These are phyloP conservation scores for Trichechus manatus DNA, from an alignment of 2,113 vertebrate species.

Conservation along the genomic window DNA sequence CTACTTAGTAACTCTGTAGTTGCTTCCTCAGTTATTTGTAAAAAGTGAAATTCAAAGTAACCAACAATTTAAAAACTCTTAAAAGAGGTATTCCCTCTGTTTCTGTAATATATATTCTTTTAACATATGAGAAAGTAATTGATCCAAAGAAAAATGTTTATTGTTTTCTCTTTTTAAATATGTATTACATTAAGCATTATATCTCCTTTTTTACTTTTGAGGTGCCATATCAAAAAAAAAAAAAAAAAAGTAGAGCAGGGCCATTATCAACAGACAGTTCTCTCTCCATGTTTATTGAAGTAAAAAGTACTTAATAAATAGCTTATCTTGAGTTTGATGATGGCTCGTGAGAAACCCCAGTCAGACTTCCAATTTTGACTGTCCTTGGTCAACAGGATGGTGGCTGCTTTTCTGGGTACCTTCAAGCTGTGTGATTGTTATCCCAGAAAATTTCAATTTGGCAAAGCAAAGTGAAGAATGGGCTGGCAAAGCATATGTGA, in stretches of 20 bases:
- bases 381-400: not conserved
- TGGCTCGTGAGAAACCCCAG: not conserved
- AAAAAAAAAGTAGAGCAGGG: not conserved
- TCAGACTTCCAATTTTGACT: not conserved
- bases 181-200: conserved; percentile 5
- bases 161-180: conserved; percentile 24
- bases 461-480: not conserved
- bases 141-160: not conserved
- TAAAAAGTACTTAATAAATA: not conserved
- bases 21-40: not conserved
- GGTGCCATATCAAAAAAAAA: not conserved
- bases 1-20: not conserved
- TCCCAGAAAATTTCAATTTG: not conserved
- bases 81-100: not conserved
- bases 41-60: conserved; percentile 38
- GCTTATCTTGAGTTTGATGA: not conserved
- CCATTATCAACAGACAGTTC: not conserved
- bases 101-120: not conserved
- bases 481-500: not conserved
- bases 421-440: not conserved
- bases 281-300: not conserved
- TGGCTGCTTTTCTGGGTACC: not conserved
- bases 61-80: not conserved
- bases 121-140: not conserved
- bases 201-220: not conserved